Evolutionary conservation across 2,797 vertebrate species (phyloP).

Genomic region (Dipus sagitta): DNA sequence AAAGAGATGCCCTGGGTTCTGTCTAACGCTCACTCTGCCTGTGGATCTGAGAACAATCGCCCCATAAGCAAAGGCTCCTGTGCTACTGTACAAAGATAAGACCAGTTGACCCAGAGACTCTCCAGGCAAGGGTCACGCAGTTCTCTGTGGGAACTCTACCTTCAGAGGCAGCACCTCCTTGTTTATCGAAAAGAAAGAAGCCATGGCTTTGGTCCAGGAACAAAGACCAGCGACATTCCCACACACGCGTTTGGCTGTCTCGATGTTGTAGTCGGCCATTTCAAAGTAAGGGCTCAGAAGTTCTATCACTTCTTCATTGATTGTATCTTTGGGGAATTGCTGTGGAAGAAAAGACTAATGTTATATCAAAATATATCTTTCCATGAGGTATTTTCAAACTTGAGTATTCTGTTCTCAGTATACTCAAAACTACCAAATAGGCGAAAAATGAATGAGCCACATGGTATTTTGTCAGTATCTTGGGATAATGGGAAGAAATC

Average conservation of each 20-base stretch:
- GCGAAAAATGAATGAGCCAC: neutral
- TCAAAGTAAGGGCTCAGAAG: conserved; percentile 96
- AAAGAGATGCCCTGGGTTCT: neutral
- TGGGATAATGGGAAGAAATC: neutral
- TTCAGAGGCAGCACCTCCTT: conserved; percentile 98
- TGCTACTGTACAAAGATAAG: neutral
- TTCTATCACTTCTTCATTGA: conserved; percentile 97
- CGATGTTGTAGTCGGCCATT: conserved; percentile 97
- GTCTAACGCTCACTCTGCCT: neutral
- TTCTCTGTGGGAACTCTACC: conserved; percentile 85
- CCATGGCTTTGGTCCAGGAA: conserved; percentile 99
- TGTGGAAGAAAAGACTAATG: conserved; percentile 75
- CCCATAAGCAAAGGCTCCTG: neutral
- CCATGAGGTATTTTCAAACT: neutral
- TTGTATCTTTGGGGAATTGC: conserved; percentile 98
- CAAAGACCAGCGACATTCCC: conserved; percentile 97
- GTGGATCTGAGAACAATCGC: neutral
- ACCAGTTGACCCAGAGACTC: neutral
- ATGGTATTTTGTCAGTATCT: neutral
- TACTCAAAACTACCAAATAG: neutral
- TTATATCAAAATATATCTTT: neutral
- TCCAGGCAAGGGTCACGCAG: fast-evolving
- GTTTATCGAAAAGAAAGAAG: conserved; percentile 96
- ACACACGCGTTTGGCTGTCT: conserved; percentile 96
- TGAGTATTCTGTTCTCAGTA: neutral